Percentiles rank a stretch among this genome's conserved stretches.
phyloP scores from a whole-genome alignment of 2,113 vertebrate genomes.

The Embiotoca jacksoni region DNA sequence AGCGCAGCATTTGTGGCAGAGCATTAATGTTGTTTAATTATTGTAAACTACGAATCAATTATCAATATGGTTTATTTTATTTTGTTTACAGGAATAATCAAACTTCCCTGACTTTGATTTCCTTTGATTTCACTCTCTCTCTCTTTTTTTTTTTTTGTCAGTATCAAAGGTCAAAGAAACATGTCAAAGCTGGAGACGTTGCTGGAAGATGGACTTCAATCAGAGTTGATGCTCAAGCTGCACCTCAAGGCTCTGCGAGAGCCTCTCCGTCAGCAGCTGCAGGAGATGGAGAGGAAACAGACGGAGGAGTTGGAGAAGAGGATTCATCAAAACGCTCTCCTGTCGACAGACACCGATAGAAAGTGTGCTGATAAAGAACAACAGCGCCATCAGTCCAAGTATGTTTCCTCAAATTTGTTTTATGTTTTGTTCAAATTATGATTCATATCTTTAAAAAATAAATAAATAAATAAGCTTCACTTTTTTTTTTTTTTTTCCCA shows the following conservation, averaged over 20 bases:
- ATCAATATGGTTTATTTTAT: no score
- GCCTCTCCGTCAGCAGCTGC: conserved; percentile 72
- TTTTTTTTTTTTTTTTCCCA: conserved; percentile 26
- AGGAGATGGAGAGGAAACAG: conserved; percentile 73
- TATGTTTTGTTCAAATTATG: not conserved
- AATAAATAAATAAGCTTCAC: no score
- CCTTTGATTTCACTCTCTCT: not conserved
- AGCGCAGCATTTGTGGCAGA: no score
- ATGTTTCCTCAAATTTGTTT: conserved; percentile 7
- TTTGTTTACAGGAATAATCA: no score
- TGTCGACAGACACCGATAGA: conserved; percentile 36
- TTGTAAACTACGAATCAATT: no score
- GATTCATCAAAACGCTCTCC: conserved; percentile 70
- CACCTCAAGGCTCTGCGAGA: conserved; percentile 75
- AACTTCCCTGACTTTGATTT: not conserved
- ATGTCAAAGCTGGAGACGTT: conserved; percentile 65
- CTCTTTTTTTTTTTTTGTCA: conserved; percentile 46
- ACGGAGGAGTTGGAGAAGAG: conserved; percentile 76
- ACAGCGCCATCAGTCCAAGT: conserved; percentile 59
- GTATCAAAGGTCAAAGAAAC: conserved; percentile 28
- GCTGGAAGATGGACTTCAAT: conserved; percentile 58
- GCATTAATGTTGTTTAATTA: no score
- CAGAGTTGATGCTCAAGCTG: conserved; percentile 69
- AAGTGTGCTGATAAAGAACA: conserved; percentile 63
- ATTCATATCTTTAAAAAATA: not conserved